Base-by-base conservation (phyloP, 1,140 invertebrate species). In the Cyphomyrmex costatus region DNA sequence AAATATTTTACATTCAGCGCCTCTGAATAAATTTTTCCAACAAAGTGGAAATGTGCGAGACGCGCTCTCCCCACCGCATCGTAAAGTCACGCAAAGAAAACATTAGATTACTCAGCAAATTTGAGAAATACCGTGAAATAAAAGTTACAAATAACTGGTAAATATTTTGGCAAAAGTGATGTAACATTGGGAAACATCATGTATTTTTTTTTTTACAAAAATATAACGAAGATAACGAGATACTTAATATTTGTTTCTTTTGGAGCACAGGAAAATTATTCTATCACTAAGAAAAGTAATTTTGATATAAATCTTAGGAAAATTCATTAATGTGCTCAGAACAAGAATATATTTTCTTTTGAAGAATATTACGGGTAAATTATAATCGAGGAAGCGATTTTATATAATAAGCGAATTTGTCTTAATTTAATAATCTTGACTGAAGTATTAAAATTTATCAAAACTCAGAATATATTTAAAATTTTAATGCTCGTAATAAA, bases 1-100 rank as follows among this genome's bases (percentile, higher is more conserved):
- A 68, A 80, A 63, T 65, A 78, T 78, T 70, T 70, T 49, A 80
- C 16, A 42, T 80, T 42, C 49, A 6, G 0, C 65, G 30, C 33
- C 51, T n/a, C n/a, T 70, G 51, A 27, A 36, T 27, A 70, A 70
- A 70, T 30, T 56, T 68, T 56, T 53, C 63, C 8, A 14, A 80
- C 33, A 79, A 53, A 42, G 46, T 27, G 30, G 16, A 14, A 8
- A 58, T 14, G 21, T 16, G 4, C 10, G n/a, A 56, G 1, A n/a
- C 58, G 7, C 58, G 6, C 33, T 70, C 30, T 70, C n/a, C 3
- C 61, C 12, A 24, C 46, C 4, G 10, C 21, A 63, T 76, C 16
- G 14, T 5, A 21, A 33, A 42, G 30, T 68, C 61, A 56, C n/a
- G 51, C n/a, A 2, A 42, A 16, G 49, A 70, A 46, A 82, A 70